Evolutionary conservation across 2,888 invertebrate species (phyloP).

Genomic region (Harpalus rufipes): DNA sequence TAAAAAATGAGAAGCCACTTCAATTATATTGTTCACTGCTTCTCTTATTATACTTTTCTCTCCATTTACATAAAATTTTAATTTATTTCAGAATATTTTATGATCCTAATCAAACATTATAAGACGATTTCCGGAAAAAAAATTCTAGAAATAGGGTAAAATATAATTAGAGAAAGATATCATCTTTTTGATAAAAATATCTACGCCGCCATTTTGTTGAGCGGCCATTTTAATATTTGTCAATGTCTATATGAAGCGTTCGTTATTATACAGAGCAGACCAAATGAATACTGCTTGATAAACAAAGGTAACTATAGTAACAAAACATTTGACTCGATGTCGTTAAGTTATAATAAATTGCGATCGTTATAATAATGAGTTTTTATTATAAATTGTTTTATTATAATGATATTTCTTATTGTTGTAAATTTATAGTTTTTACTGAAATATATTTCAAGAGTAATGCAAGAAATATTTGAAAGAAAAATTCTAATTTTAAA

Average conservation of each 20-base stretch:
- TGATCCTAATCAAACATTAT: conserved; percentile 1
- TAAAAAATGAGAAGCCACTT: neutral
- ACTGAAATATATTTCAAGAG: neutral
- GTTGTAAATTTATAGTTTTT: neutral
- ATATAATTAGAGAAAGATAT: conserved; percentile 15
- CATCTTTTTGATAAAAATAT: neutral
- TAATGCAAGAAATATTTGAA: neutral
- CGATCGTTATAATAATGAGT: conserved; percentile 61
- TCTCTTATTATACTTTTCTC: neutral
- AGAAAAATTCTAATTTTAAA: neutral
- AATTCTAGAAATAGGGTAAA: conserved; percentile 10
- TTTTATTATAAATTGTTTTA: conserved; percentile 27
- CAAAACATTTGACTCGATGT: conserved; percentile 30
- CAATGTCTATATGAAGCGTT: conserved; percentile 68
- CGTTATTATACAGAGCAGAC: conserved; percentile 68
- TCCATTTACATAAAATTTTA: conserved; percentile 36
- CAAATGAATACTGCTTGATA: conserved; percentile 49
- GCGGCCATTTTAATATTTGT: conserved; percentile 70
- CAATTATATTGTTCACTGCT: neutral
- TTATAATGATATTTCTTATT: neutral
- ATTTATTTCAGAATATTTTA: neutral
- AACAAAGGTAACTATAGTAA: conserved; percentile 59
- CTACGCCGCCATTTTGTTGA: conserved; percentile 68
- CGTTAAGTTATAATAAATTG: conserved; percentile 68
- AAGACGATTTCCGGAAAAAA: conserved; percentile 13